Conservation (phyloP, 2,113 vertebrate species). For the Morone saxatilis region DNA sequence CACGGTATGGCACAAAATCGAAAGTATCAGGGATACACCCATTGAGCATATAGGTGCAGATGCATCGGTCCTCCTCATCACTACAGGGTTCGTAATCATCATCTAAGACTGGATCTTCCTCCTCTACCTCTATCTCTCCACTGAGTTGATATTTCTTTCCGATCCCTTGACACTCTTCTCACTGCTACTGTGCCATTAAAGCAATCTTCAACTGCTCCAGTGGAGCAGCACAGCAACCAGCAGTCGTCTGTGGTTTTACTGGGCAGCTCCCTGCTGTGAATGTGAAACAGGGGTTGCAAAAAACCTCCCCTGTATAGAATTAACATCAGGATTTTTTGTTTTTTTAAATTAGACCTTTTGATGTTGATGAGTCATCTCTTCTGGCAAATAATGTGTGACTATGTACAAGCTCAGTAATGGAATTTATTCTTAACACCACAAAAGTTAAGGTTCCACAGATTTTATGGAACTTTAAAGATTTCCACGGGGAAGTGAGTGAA, state of each 20-base stretch:
- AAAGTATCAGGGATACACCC: background rate
- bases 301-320: background rate
- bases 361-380: background rate
- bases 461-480: background rate
- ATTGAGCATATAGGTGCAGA: no score
- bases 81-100: no score
- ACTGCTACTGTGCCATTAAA: constrained; percentile 14
- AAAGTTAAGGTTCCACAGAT: background rate
- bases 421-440: background rate
- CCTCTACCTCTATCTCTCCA: no score
- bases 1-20: background rate
- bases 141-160: background rate
- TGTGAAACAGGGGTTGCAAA: background rate
- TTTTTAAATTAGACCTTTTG: constrained; percentile 17
- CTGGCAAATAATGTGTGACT: background rate
- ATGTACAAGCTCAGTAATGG: background rate
- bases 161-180: constrained; percentile 8
- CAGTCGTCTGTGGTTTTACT: background rate
- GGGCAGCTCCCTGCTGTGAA: constrained; percentile 9
- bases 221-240: constrained; percentile 13
- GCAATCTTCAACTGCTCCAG: constrained; percentile 30
- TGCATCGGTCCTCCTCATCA: no score
- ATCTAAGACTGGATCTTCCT: no score
- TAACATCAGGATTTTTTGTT: background rate
- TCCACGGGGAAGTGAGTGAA: background rate